Base-by-base conservation (phyloP, 2,797 vertebrate species). In the Dermochelys coriacea region DNA sequence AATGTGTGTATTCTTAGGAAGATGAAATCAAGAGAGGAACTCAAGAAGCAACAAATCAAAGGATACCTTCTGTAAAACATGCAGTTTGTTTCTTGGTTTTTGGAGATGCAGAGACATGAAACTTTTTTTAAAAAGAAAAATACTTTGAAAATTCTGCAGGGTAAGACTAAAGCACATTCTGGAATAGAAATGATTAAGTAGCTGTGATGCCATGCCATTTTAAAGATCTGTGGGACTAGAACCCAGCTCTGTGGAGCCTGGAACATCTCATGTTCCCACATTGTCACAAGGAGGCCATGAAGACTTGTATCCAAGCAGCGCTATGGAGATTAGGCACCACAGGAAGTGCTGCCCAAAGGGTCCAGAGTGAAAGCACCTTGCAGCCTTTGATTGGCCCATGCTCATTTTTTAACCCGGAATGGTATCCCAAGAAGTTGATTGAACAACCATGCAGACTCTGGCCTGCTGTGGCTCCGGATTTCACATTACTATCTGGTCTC, bases 1-100 rank as follows among this genome's bases (percentile, higher is more conserved):
- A 88, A 52, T 54, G 25, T 94, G 79, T 92, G 86, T 50, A 91
- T 97, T 95, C 71, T 91, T 77, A 77, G 87, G 52, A 93, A 77
- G 90, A 89, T 71, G 90, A 93, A 96, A 91, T 27, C 12, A 79
- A 95, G 84, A 85, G 8, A 47, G 64, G 93, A 91, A 96, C 59
- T 91, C 87, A 91, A 49, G 64, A 86, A 78, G 94, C 50, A 92
- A 55, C 85, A 91, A 84, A 68, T 54, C 87, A 94, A 86, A 88
- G 59, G 82, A 55, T 51, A 86, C 91, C 87, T 82, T 90, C 37
- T 75, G 27, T 75, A 47, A 75, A 45, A 51, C 23, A 37, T 78
- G 59, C 19, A 37, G 18, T 68, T 90, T 5, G 90, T 92, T 85
- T 88, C 55, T 61, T 86, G n/a, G 10, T 19, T 90, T 82, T 68